phyloP scores from a whole-genome alignment of 2,113 vertebrate genomes.

The Microtus oregoni region DNA sequence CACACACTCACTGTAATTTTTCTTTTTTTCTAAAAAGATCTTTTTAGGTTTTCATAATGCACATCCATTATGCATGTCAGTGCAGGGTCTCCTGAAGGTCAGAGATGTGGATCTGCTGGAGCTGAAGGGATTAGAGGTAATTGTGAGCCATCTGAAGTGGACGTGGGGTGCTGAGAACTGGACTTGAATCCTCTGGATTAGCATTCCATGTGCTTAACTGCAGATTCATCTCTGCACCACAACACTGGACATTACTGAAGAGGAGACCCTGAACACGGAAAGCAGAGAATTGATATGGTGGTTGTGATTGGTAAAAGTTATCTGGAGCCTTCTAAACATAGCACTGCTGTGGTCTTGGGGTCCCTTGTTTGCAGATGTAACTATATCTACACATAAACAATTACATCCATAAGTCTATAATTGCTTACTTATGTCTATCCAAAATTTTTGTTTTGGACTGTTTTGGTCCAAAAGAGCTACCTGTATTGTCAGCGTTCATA shows the following conservation, averaged over 20 bases:
- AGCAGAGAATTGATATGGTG: not conserved
- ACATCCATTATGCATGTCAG: no score
- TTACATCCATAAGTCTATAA: not conserved
- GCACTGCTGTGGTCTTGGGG: not conserved
- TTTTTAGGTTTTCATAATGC: not conserved
- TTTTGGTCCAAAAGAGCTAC: not conserved
- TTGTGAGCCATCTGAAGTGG: not conserved
- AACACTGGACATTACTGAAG: not conserved
- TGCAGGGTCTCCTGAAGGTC: not conserved
- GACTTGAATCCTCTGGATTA: not conserved
- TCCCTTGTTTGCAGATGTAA: not conserved
- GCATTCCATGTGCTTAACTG: not conserved
- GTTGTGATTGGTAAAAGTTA: not conserved
- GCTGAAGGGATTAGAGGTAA: not conserved
- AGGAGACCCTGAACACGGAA: not conserved
- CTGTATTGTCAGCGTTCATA: slow-evolving; percentile 1
- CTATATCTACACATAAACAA: not conserved
- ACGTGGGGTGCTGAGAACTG: not conserved
- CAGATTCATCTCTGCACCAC: not conserved
- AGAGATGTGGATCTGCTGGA: not conserved
- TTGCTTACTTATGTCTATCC: not conserved
- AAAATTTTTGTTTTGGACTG: slow-evolving; percentile 4
- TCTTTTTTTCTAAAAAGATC: not conserved
- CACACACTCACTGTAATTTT: not conserved
- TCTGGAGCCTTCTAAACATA: not conserved